A percentile compares a stretch with the other conserved stretches of the same genome.
phyloP scores from a whole-genome alignment of 2,888 invertebrate genomes.

The Nesidiocoris tenuis region DNA sequence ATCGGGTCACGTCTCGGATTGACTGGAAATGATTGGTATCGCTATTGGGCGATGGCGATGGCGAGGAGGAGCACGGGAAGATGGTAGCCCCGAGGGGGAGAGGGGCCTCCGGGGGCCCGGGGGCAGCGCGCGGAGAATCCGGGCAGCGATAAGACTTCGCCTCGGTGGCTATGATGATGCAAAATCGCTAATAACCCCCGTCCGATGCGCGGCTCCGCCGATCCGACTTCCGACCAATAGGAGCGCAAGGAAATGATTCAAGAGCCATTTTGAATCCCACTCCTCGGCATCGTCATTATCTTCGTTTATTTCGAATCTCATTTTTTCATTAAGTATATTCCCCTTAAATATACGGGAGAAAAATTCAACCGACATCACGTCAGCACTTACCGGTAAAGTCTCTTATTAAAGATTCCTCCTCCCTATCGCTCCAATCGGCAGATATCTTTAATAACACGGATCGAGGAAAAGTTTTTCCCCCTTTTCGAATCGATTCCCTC shows the following conservation, averaged over 20 bases:
- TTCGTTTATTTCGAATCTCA: conserved; percentile 1
- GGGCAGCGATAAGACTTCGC: background rate
- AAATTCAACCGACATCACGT: conserved; percentile 35
- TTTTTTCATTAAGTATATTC: conserved; percentile 21
- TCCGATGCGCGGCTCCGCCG: conserved; percentile 19
- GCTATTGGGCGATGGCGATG: conserved; percentile 19
- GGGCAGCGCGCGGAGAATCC: no score
- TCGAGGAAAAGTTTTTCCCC: conserved; percentile 3
- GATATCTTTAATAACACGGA: conserved; percentile 31
- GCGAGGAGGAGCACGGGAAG: background rate
- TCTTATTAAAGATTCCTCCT: conserved; percentile 35
- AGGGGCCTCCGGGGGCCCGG: no score
- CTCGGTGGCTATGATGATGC: conserved; percentile 27
- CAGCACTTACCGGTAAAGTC: conserved; percentile 41
- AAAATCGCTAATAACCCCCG: conserved; percentile 41
- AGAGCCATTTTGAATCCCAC: conserved; percentile 35
- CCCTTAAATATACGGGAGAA: conserved; percentile 22
- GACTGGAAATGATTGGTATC: conserved; percentile 44
- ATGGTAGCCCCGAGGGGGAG: no score
- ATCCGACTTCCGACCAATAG: conserved; percentile 28
- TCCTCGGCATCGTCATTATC: conserved; percentile 14
- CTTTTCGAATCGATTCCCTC: background rate
- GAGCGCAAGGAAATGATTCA: background rate
- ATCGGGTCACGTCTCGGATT: conserved; percentile 44
- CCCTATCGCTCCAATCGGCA: conserved; percentile 4